phyloP scores from a whole-genome alignment of 2,888 invertebrate species.

The Chaetoderma sp. region DNA sequence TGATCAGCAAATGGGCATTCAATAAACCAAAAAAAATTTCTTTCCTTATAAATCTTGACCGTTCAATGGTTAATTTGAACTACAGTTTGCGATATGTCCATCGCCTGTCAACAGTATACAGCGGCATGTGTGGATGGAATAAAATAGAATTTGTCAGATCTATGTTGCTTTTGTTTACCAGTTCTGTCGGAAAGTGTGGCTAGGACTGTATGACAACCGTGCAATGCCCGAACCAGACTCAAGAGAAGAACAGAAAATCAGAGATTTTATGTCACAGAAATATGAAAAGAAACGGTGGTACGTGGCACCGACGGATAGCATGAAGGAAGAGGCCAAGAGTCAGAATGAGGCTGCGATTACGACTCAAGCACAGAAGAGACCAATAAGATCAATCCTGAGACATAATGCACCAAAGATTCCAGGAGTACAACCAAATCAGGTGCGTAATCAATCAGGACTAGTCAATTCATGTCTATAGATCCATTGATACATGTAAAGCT shows the following conservation, averaged over 20 bases:
- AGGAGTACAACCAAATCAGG: constrained; percentile 49
- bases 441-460: too few species aligned
- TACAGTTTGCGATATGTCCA: too few species aligned
- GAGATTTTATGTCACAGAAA: constrained; percentile 93
- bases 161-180: constrained; percentile 53
- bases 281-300: constrained; percentile 89
- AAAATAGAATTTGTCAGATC: too few species aligned
- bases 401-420: constrained; percentile 57
- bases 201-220: constrained; percentile 81
- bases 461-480: too few species aligned
- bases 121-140: too few species aligned
- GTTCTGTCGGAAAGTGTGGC: constrained; percentile 91
- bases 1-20: too few species aligned
- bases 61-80: too few species aligned
- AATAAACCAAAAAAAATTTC: too few species aligned
- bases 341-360: constrained; percentile 59
- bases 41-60: too few species aligned
- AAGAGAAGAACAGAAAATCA: constrained; percentile 89
- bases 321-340: constrained; percentile 65
- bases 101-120: too few species aligned
- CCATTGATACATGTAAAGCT: too few species aligned
- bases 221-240: constrained; percentile 74
- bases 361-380: constrained; percentile 60
- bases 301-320: constrained; percentile 71
- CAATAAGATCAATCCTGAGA: constrained; percentile 67